A percentile compares a stretch with the other conserved stretches of the same genome.
phyloP scores from a whole-genome alignment of 2,888 invertebrate genomes.

The Athripsodes cinereus region DNA sequence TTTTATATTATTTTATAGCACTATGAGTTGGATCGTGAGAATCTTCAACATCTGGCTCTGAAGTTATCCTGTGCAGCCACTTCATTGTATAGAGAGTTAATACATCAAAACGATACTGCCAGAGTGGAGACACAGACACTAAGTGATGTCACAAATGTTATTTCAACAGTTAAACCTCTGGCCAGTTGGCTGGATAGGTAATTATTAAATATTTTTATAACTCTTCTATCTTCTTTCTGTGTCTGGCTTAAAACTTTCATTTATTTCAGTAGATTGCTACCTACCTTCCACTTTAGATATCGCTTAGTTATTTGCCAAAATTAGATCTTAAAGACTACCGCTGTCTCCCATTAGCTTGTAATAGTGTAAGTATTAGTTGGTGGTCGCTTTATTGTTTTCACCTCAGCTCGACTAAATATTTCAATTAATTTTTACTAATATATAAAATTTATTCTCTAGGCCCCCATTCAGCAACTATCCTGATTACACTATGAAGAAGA shows the following conservation, averaged over 20 bases:
- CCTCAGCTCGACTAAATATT: too few relatives aligned
- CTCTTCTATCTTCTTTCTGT: too few relatives aligned
- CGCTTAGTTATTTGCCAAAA: too few relatives aligned
- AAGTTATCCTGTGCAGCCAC: slow-evolving; percentile 79
- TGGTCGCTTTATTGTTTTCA: too few relatives aligned
- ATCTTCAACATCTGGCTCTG: slow-evolving; percentile 82
- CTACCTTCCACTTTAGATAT: too few relatives aligned
- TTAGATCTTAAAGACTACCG: too few relatives aligned
- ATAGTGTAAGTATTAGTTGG: too few relatives aligned
- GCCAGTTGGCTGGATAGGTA: slow-evolving; percentile 88
- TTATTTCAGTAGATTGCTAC: too few relatives aligned
- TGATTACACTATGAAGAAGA: slow-evolving; percentile 65
- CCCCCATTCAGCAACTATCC: slow-evolving; percentile 50
- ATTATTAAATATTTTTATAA: too few relatives aligned
- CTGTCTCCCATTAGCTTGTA: too few relatives aligned
- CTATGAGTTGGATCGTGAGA: slow-evolving; percentile 86
- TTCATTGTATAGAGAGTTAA: slow-evolving; percentile 65
- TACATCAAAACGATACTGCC: slow-evolving; percentile 49
- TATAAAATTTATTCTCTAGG: slow-evolving; percentile 11
- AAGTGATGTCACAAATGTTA: slow-evolving; percentile 79
- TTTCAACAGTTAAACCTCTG: slow-evolving; percentile 78
- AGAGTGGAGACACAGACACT: slow-evolving; percentile 74
- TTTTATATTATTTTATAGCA: slow-evolving; percentile 54
- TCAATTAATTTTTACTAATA: too few relatives aligned
- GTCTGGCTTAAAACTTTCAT: too few relatives aligned